phyloP scores from a whole-genome alignment of 2,797 vertebrate species.

The Eremophila alpestris region DNA sequence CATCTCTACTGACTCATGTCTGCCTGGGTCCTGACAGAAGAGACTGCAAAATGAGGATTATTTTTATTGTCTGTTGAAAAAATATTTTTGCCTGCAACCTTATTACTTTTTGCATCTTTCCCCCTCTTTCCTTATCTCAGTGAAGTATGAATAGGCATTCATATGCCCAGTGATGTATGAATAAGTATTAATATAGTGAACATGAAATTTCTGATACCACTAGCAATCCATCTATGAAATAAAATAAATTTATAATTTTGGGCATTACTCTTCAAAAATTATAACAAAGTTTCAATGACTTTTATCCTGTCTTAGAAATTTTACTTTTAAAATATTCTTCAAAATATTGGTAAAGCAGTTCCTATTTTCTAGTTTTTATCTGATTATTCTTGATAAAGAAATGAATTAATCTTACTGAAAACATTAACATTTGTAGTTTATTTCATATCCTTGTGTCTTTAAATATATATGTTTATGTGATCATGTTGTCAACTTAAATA shows the following conservation, averaged over 20 bases:
- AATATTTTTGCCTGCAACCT: background rate
- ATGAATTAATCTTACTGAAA: background rate
- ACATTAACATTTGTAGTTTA: background rate
- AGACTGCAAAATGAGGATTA: background rate
- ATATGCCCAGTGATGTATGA: background rate
- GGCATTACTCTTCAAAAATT: background rate
- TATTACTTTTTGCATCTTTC: background rate
- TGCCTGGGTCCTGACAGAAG: background rate
- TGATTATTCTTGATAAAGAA: background rate
- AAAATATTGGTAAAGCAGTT: background rate
- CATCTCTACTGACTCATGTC: background rate
- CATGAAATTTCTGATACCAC: background rate
- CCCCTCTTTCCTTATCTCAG: background rate
- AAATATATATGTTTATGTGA: background rate
- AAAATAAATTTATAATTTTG: background rate
- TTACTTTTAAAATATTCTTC: background rate
- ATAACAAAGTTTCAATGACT: background rate
- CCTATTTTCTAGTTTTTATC: background rate
- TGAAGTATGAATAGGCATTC: no score
- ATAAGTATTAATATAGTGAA: background rate
- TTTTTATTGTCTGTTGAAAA: background rate
- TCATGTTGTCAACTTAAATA: background rate
- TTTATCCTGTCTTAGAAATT: background rate
- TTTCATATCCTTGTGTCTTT: background rate
- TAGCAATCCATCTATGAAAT: background rate